Percentiles rank a stretch among this genome's conserved stretches.
phyloP scores from a whole-genome alignment of 2,888 invertebrate genomes.

The Cephus rjabovi region DNA sequence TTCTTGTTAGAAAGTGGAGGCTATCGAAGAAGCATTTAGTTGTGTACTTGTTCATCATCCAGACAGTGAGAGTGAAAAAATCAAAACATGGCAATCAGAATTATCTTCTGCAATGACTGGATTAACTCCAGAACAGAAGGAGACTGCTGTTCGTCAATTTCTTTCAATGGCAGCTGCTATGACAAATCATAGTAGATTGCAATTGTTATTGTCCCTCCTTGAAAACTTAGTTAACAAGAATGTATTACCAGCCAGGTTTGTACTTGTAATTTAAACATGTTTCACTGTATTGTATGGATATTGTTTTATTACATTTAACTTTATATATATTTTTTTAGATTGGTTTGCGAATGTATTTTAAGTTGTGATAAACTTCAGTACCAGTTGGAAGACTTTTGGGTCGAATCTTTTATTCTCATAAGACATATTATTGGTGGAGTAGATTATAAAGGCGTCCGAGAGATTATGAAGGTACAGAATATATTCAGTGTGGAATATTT shows the following conservation, averaged over 20 bases:
- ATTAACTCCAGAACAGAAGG: constrained; percentile 79
- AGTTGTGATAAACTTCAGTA: constrained; percentile 85
- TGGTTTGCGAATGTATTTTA: constrained; percentile 89
- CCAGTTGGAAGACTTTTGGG: constrained; percentile 89
- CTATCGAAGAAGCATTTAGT: constrained; percentile 90
- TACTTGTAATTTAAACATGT: not conserved
- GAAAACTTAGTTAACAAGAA: constrained; percentile 81
- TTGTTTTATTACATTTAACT: not conserved
- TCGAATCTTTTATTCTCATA: constrained; percentile 86
- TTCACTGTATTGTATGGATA: not conserved
- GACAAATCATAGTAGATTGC: constrained; percentile 81
- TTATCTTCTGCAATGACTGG: constrained; percentile 76
- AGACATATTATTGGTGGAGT: constrained; percentile 89
- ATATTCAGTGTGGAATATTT: not conserved
- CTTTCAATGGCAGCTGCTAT: constrained; percentile 79
- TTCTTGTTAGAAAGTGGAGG: constrained; percentile 78
- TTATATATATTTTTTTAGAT: constrained; percentile 60
- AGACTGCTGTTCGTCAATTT: constrained; percentile 80
- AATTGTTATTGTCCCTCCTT: constrained; percentile 80
- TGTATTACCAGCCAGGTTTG: constrained; percentile 79
- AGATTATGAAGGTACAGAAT: constrained; percentile 84
- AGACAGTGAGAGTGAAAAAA: constrained; percentile 77
- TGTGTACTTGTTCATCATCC: constrained; percentile 85
- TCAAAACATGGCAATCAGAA: constrained; percentile 76
- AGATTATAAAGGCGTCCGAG: constrained; percentile 94